These are phyloP conservation scores for Eulemur albifrons DNA, from an alignment of 2,797 vertebrate genomes.

Conservation along the genomic window DNA sequence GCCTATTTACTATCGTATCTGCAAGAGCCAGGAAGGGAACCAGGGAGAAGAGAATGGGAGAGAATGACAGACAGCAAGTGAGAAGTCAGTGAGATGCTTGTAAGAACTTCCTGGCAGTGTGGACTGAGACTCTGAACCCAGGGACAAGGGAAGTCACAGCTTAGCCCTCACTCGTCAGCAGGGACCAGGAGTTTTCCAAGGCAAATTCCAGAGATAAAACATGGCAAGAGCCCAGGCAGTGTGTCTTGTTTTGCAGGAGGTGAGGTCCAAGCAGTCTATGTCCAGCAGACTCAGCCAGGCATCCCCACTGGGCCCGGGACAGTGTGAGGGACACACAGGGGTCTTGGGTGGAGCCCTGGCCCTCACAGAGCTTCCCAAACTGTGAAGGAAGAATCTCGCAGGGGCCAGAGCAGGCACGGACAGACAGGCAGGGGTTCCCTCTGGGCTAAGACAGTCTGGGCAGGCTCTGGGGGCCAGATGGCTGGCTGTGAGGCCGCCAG, in stretches of 20 bases:
- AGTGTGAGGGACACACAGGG: background rate
- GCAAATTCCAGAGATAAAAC: constrained; percentile 56
- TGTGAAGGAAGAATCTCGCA: background rate
- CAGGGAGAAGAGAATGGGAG: background rate
- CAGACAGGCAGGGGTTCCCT: background rate
- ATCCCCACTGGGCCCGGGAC: background rate
- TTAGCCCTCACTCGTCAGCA: background rate
- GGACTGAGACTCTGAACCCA: background rate
- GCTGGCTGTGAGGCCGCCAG: background rate
- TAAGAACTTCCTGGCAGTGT: background rate
- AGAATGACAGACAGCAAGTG: background rate
- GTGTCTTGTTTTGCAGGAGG: background rate
- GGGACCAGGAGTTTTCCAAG: constrained; percentile 46
- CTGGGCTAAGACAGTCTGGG: background rate
- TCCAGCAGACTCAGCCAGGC: background rate
- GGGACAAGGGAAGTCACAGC: background rate
- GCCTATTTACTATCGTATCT: background rate
- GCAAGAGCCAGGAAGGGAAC: background rate
- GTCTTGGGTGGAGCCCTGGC: background rate
- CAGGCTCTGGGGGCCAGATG: background rate
- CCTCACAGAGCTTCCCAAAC: background rate
- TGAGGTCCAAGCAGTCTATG: background rate
- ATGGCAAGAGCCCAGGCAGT: background rate
- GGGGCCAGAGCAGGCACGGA: background rate
- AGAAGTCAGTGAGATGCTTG: background rate